phyloP scores from a whole-genome alignment of 2,888 invertebrate genomes.

The Acanthosepion lycidas region DNA sequence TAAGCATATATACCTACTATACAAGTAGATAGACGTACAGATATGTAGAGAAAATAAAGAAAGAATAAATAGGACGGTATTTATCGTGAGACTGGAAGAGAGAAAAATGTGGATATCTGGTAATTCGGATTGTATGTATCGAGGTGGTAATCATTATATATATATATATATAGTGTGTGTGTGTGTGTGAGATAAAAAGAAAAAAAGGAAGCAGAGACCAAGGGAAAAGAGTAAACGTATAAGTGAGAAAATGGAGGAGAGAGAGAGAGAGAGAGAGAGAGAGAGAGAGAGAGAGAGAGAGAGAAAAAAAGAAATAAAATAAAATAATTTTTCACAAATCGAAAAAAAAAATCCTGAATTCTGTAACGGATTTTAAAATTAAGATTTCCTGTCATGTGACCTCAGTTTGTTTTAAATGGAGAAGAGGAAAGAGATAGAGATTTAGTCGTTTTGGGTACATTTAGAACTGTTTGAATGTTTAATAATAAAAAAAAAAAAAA shows the following conservation, averaged over 20 bases:
- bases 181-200: not conserved
- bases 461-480: too few relatives aligned
- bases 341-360: not conserved
- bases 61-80: too few relatives aligned
- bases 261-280: slow-evolving; percentile 49
- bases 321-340: not conserved
- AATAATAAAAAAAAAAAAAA: too few relatives aligned
- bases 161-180: not conserved
- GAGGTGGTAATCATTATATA: too few relatives aligned
- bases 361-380: not conserved
- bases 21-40: too few relatives aligned
- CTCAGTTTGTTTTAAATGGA: not conserved
- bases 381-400: not conserved
- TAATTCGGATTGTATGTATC: not conserved
- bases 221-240: not conserved
- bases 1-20: not conserved
- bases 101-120: slow-evolving; percentile 23
- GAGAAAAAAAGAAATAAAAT: slow-evolving; percentile 42
- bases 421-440: not conserved
- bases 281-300: slow-evolving; percentile 49
- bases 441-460: too few relatives aligned
- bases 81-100: too few relatives aligned
- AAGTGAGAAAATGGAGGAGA: slow-evolving; percentile 48
- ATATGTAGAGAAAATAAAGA: too few relatives aligned
- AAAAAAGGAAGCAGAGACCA: not conserved